Base-by-base conservation (phyloP, 92 coral and sea anemone genomes). In the Epizoanthus ramosus region DNA sequence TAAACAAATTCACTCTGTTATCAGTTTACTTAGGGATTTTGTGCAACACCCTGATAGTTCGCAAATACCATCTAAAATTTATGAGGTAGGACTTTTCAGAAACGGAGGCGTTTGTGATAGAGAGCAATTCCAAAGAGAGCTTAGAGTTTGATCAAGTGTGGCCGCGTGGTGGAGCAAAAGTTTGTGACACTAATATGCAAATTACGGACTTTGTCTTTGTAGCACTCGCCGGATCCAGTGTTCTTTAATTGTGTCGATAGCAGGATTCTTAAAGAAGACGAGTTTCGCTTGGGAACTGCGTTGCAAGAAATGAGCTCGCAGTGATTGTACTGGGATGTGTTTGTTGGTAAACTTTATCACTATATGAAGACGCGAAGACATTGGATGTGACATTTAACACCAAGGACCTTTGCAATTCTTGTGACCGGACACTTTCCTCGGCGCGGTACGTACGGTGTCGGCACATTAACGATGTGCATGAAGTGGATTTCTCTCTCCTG, bases 171-270 rank as follows among this genome's bases (percentile, higher is more conserved):
- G 22, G 15, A 33, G 23, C 8, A 22, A 23, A 23, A 28, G 24
- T 77, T 60, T 77, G 82, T 60, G 82, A 60, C 70, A 24, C 56
- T 19, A 22, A 77, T 77, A 77, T 77, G 82, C 82, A 77, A 77
- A 77, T 77, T 9, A n/a, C 22, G 16, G 16, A 37, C 53, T 33
- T 77, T 52, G 45, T 33, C 16, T 24, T 21, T 28, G 23, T 50
- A 18, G 23, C 53, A 54, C 52, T 60, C 66, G 39, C 60, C 61
- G 47, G 43, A 35, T 6, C 52, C 63, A 61, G 57, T 37, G 57
- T 60, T 77, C 60, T 77, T 61, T 37, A 6, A 17, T 56, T 19
- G 23, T 65, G 80, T 5, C 39, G 68, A 59, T 19, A 76, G 69
- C 61, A 35, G 82, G 70, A 61, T 77, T 77, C 71, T 60, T 77